These are phyloP conservation scores for Epinephelus fuscoguttatus DNA, from an alignment of 2,113 vertebrate genomes.

Conservation along the genomic window DNA sequence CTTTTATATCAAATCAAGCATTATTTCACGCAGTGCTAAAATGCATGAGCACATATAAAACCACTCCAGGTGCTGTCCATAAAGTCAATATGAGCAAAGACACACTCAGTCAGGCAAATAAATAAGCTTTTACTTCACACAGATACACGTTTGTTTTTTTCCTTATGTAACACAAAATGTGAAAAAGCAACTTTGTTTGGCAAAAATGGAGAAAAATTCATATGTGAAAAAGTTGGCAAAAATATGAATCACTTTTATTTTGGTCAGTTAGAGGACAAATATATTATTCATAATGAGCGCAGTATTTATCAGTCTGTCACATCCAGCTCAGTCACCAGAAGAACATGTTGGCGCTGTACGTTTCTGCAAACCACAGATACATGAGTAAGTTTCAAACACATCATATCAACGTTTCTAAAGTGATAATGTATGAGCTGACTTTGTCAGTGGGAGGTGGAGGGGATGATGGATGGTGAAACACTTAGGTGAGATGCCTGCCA, in stretches of 20 bases:
- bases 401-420: too few species aligned
- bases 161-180: not conserved
- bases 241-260: not conserved
- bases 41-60: not conserved
- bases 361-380: too few species aligned
- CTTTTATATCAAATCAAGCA: constrained; percentile 30
- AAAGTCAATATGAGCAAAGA: constrained; percentile 6
- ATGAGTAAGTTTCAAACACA: too few species aligned
- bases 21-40: constrained; percentile 2
- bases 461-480: too few species aligned
- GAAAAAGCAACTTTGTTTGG: not conserved
- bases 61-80: constrained; percentile 18
- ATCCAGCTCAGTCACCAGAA: too few species aligned
- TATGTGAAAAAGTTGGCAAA: too few species aligned
- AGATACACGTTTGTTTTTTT: not conserved
- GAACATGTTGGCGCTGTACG: too few species aligned
- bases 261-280: not conserved
- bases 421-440: too few species aligned
- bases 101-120: not conserved
- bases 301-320: not conserved
- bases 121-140: not conserved
- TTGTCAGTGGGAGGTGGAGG: too few species aligned
- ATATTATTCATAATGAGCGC: not conserved
- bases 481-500: too few species aligned
- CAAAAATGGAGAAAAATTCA: not conserved